phyloP scores from a whole-genome alignment of 37 sponge, comb jelly and placozoan genomes.

The Oscarella lobularis region DNA sequence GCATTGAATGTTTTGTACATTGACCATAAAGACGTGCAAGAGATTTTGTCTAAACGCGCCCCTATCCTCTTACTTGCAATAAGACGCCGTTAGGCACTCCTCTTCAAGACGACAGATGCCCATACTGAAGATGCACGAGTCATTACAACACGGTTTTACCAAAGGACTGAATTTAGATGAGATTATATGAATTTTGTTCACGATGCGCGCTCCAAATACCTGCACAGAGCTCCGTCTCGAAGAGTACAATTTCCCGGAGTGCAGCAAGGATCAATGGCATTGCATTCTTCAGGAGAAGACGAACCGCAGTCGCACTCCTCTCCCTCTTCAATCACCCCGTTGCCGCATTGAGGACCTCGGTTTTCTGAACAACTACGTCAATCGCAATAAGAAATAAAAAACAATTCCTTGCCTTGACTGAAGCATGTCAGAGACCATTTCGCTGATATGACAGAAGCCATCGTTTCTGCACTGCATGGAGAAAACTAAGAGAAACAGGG shows the following conservation, averaged over 20 bases:
- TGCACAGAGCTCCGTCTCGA: slow-evolving; percentile 23
- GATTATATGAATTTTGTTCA: no score
- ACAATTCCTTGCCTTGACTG: no score
- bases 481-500: slow-evolving; percentile 24
- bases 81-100: no score
- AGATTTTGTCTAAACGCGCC: no score
- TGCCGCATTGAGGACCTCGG: slow-evolving; percentile 58
- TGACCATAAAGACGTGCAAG: no score
- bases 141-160: no score
- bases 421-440: slow-evolving; percentile 33
- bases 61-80: no score
- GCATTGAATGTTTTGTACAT: no score
- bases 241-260: slow-evolving; percentile 37
- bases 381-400: neutral
- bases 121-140: no score
- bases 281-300: slow-evolving; percentile 10
- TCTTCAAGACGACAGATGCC: no score
- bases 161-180: no score
- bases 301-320: slow-evolving; percentile 62
- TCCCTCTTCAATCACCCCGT: slow-evolving; percentile 44
- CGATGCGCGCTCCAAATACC: slow-evolving; percentile 26
- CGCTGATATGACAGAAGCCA: slow-evolving; percentile 27
- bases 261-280: slow-evolving; percentile 34
- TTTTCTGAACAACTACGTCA: neutral
- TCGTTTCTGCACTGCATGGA: slow-evolving; percentile 26